Conservation (phyloP, 2,888 invertebrate species). For the Chaetogeoica ovagalla region DNA sequence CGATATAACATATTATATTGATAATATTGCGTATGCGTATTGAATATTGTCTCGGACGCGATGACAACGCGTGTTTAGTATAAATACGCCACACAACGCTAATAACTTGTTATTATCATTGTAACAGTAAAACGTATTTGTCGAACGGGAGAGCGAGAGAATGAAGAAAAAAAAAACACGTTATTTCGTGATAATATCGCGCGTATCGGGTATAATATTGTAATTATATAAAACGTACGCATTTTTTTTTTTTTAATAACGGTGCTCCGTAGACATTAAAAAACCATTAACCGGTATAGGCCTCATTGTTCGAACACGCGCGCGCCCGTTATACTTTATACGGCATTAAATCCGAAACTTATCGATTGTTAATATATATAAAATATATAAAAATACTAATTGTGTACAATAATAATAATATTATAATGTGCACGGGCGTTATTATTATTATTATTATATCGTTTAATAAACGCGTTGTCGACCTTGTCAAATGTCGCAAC, state of each 20-base stretch:
- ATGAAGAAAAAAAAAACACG: background rate
- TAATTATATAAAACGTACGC: background rate
- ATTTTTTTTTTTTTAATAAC: constrained; percentile 10
- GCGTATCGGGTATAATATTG: background rate
- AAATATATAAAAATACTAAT: no score
- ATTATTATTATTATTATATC: background rate
- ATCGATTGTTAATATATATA: constrained; percentile 12
- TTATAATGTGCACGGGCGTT: background rate
- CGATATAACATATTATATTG: no score
- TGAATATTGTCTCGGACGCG: no score
- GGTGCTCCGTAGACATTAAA: background rate
- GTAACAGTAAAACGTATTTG: constrained; percentile 16
- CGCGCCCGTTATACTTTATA: background rate
- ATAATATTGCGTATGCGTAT: no score
- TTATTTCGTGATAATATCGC: background rate
- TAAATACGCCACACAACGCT: background rate
- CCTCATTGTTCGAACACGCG: background rate
- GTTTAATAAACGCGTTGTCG: background rate
- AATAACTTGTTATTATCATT: background rate
- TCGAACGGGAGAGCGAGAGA: background rate
- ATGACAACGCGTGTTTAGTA: background rate
- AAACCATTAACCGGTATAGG: constrained; percentile 4
- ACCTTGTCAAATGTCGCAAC: background rate
- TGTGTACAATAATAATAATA: no score
- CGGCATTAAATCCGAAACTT: background rate